Evolutionary conservation across 2,888 invertebrate species (phyloP), one percentile per base, ranked within the genome.

Genomic region (Protonemura montana): DNA sequence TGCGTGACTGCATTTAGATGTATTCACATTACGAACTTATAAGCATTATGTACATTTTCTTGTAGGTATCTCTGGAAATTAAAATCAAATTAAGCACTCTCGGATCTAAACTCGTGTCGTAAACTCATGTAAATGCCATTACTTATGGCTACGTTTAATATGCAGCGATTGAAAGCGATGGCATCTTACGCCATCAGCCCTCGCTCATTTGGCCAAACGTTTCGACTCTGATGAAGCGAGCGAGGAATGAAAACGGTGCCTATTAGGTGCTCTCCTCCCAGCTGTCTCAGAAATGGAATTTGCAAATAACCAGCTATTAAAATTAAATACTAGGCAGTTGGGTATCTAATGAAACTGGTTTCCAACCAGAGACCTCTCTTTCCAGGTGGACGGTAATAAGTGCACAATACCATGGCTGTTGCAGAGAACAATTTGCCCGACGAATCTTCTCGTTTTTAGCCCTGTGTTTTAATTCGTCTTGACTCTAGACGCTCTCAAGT

Each of bases 321-420:
- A 35, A 82, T 35, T 28, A 30, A 35, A 82, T n/a, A 41, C 82
- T 35, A 25, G n/a, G 41, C 41, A 82, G 82, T 42, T 81, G n/a
- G 42, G 42, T 41, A 21, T 82, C 82, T 41, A 35, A 82, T 41
- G 82, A 82, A 82, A 82, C 82, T 82, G 82, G 82, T 82, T 82
- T 41, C n/a, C 5, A 59, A 59, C 59, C 21, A 59, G 13, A 59
- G 21, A 59, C 7, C 35, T 6, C n/a, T 5, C 41, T 41, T 7
- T 41, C 59, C 59, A 59, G 59, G 59, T 59, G 59, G 59, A 59
- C 3, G 59, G 21, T 21, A 59, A 59, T 7, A 59, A 59, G 59
- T 59, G 59, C 59, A 59, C 59, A 59, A 59, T 21, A 59, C 59
- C 13, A 21, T 59, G 59, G 59, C 59, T 13, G 16, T 7, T 7